phyloP scores from a whole-genome alignment of 2,888 invertebrate species.

The Chrysina gloriosa region DNA sequence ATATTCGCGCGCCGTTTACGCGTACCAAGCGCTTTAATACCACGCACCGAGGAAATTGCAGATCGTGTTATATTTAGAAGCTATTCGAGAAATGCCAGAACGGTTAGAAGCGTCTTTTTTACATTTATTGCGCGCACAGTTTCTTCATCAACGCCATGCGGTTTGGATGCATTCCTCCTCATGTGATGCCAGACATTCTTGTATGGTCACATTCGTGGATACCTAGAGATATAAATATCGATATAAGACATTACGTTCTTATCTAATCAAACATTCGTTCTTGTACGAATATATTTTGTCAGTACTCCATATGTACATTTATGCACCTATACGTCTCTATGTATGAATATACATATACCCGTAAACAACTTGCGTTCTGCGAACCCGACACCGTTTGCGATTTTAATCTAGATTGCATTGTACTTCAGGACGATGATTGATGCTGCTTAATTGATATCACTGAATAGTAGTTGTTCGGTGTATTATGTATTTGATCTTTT shows the following conservation, averaged over 20 bases:
- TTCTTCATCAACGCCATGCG: slow-evolving; percentile 37
- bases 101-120: slow-evolving; percentile 26
- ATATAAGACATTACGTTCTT: slow-evolving; percentile 19
- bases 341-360: no score
- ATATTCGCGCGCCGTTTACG: slow-evolving; percentile 13
- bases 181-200: slow-evolving; percentile 33
- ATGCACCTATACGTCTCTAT: no score
- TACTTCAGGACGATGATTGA: slow-evolving; percentile 53
- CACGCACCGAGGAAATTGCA: slow-evolving; percentile 10
- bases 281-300: slow-evolving; percentile 2
- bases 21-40: slow-evolving; percentile 13
- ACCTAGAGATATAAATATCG: slow-evolving; percentile 21
- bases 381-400: slow-evolving; percentile 40
- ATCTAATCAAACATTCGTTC: slow-evolving; percentile 27
- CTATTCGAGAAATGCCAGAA: slow-evolving; percentile 34
- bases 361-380: background rate
- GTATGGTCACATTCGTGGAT: slow-evolving; percentile 17
- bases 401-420: slow-evolving; percentile 57
- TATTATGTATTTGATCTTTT: no score
- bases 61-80: slow-evolving; percentile 34
- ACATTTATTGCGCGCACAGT: slow-evolving; percentile 27
- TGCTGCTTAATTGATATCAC: slow-evolving; percentile 54
- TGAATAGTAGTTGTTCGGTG: slow-evolving; percentile 23
- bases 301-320: background rate
- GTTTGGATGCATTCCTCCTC: slow-evolving; percentile 24